Evolutionary conservation across 2,797 vertebrate genomes (phyloP).

Genomic region (Sebastolobus altivelis): DNA sequence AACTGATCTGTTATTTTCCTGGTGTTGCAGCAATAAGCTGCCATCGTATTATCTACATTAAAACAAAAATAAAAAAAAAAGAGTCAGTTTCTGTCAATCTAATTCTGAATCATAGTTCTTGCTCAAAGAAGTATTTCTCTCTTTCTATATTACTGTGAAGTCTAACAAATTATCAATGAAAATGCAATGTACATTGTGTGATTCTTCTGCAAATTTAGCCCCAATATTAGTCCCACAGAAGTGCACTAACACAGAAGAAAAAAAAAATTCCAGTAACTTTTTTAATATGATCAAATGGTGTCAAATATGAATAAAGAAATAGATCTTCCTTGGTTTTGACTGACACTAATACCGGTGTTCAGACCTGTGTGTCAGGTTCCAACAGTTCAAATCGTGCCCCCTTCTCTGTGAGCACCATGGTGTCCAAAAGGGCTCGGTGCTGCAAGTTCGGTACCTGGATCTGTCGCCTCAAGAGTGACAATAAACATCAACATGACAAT

Average conservation of each 20-base stretch:
- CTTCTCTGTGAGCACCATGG: conserved; percentile 82
- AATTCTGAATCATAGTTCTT: background rate
- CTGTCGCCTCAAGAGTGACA: conserved; percentile 85
- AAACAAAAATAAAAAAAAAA: no score
- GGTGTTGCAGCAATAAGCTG: no score
- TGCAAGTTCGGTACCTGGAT: conserved; percentile 79
- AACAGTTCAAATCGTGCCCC: conserved; percentile 85
- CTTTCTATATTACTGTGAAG: background rate
- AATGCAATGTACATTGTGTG: background rate
- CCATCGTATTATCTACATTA: no score
- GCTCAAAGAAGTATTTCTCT: background rate
- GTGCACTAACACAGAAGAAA: background rate
- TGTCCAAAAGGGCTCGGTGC: conserved; percentile 86
- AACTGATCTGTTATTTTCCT: no score
- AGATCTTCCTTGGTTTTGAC: background rate
- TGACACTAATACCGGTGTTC: background rate
- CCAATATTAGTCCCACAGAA: background rate
- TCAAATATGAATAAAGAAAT: background rate
- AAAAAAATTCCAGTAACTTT: background rate
- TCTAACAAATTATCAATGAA: background rate
- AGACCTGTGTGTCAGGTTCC: conserved; percentile 86
- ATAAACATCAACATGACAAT: background rate
- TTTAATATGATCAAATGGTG: background rate
- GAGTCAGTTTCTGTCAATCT: no score
- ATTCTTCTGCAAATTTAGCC: background rate